Evolutionary conservation across 2,113 vertebrate species (phyloP).

Genomic region (Otis tarda): DNA sequence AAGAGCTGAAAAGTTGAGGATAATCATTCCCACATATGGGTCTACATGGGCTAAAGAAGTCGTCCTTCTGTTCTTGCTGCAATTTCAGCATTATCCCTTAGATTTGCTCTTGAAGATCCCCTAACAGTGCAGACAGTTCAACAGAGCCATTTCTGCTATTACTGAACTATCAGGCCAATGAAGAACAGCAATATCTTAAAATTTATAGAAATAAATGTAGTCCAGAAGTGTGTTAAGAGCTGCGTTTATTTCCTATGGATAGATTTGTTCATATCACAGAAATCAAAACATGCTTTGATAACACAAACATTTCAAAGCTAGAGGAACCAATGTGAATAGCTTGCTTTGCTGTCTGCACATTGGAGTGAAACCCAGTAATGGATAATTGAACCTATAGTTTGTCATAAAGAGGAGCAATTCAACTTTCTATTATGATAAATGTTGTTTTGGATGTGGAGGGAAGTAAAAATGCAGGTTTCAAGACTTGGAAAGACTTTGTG

Average conservation of each 20-base stretch:
- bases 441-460: not conserved
- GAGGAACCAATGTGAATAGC: not conserved
- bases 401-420: not conserved
- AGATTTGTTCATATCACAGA: not conserved
- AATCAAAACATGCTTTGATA: not conserved
- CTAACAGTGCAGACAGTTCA: not conserved
- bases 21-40: conserved; percentile 55
- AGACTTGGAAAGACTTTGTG: no score
- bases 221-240: not conserved
- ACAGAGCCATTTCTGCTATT: not conserved
- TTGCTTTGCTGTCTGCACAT: not conserved
- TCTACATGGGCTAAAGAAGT: not conserved
- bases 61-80: not conserved
- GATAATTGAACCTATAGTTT: not conserved
- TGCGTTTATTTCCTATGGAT: not conserved
- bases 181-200: not conserved
- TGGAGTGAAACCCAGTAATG: not conserved
- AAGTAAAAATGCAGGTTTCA: not conserved
- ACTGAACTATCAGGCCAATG: not conserved
- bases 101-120: not conserved
- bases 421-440: not conserved
- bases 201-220: not conserved
- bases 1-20: conserved; percentile 47
- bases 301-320: not conserved
- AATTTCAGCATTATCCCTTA: not conserved